Evolutionary conservation across 2,888 invertebrate genomes (phyloP).

Genomic region (Erebia ligea): DNA sequence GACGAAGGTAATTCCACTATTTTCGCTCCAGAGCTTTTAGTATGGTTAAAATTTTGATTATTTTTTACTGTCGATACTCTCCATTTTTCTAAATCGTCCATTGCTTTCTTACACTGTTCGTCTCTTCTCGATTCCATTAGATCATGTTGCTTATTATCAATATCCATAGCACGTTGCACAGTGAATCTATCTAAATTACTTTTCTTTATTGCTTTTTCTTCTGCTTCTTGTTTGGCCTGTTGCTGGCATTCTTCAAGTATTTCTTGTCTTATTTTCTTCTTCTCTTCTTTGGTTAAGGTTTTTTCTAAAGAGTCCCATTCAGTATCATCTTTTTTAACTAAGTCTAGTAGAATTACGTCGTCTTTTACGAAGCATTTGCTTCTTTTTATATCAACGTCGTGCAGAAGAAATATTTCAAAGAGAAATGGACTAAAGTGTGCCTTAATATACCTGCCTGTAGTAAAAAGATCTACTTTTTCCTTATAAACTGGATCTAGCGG

Average conservation of each 20-base stretch:
- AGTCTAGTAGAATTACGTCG: slow-evolving; percentile 85
- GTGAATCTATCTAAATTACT: slow-evolving; percentile 81
- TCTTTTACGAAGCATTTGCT: slow-evolving; percentile 86
- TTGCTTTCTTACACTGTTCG: slow-evolving; percentile 84
- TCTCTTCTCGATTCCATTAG: slow-evolving; percentile 86
- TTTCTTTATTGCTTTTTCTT: slow-evolving; percentile 79
- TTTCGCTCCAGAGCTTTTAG: slow-evolving; percentile 47
- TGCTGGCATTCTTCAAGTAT: slow-evolving; percentile 82
- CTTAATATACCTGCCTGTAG: slow-evolving; percentile 88
- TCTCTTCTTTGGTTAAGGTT: slow-evolving; percentile 81
- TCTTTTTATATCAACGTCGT: slow-evolving; percentile 83
- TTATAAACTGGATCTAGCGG: slow-evolving; percentile 85
- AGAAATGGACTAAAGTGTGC: slow-evolving; percentile 88
- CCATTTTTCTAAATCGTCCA: slow-evolving; percentile 86
- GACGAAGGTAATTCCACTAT: slow-evolving; percentile 54
- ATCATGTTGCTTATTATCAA: slow-evolving; percentile 77
- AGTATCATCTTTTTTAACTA: slow-evolving; percentile 82
- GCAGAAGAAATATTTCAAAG: slow-evolving; percentile 88
- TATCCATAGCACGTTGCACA: slow-evolving; percentile 76
- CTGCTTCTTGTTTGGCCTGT: slow-evolving; percentile 78
- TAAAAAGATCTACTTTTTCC: slow-evolving; percentile 87
- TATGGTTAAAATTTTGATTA: slow-evolving; percentile 21
- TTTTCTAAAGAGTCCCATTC: slow-evolving; percentile 84
- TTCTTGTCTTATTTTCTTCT: slow-evolving; percentile 80
- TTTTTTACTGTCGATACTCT: slow-evolving; percentile 48